These are phyloP conservation scores for Chlorocebus sabaeus DNA, from an alignment of 2,113 vertebrate genomes.

Conservation along the genomic window DNA sequence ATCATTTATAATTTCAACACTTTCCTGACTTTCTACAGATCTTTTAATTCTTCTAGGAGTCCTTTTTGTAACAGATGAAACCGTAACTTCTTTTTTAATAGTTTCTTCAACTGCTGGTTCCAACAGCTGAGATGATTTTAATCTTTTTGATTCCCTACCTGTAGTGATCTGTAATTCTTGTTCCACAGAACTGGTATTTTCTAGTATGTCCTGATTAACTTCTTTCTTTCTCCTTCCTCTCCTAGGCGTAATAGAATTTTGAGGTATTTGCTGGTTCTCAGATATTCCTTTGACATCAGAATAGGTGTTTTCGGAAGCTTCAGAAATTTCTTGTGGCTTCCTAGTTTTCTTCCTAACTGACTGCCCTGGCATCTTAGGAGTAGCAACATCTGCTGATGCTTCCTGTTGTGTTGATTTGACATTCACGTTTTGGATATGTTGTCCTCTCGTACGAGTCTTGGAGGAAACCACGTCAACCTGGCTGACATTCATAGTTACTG, in stretches of 20 bases:
- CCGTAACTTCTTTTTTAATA: constrained; percentile 29
- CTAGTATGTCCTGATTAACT: constrained; percentile 11
- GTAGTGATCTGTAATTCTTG: constrained; percentile 34
- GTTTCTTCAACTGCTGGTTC: constrained; percentile 39
- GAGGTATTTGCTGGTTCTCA: constrained; percentile 63
- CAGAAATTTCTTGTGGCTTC: constrained; percentile 68
- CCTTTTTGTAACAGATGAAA: constrained; percentile 62
- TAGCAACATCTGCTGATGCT: constrained; percentile 27
- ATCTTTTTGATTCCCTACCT: constrained; percentile 69
- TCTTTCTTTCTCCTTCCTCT: constrained; percentile 80
- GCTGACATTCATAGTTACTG: constrained; percentile 39
- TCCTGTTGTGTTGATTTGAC: neutral
- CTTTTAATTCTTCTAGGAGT: constrained; percentile 68
- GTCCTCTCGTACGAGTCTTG: constrained; percentile 70
- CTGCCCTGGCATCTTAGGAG: constrained; percentile 54
- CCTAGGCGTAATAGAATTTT: constrained; percentile 76
- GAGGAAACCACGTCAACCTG: constrained; percentile 61
- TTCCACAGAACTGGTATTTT: constrained; percentile 38
- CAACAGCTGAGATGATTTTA: constrained; percentile 46
- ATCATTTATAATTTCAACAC: constrained; percentile 50
- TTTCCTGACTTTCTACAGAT: constrained; percentile 60
- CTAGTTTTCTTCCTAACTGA: constrained; percentile 83
- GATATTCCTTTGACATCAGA: constrained; percentile 52
- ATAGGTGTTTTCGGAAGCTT: constrained; percentile 69
- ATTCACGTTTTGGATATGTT: neutral